A percentile compares a stretch with the other conserved stretches of the same genome.
These are phyloP conservation scores for Vulpes ferrilata DNA, from an alignment of 2,113 vertebrate species.

Conservation along the genomic window DNA sequence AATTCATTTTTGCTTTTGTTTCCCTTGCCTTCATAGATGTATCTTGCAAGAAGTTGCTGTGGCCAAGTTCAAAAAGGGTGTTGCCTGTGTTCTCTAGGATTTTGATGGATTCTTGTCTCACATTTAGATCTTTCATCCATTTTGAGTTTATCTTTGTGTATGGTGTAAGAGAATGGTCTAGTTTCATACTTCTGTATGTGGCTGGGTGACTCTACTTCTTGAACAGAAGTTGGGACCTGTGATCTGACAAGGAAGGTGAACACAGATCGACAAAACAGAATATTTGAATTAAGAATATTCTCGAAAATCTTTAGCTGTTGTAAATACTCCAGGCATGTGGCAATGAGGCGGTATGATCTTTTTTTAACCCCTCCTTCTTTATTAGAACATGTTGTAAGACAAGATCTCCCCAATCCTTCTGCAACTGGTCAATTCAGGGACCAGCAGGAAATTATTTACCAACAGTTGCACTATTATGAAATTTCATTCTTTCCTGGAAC, in stretches of 20 bases:
- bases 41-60: too few species aligned
- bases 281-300: not conserved
- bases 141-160: too few species aligned
- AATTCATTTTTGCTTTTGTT: too few species aligned
- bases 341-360: not conserved
- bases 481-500: constrained; percentile 20
- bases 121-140: too few species aligned
- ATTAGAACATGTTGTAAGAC: not conserved
- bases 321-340: not conserved
- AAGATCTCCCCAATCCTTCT: not conserved
- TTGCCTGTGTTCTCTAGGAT: too few species aligned
- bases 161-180: too few species aligned
- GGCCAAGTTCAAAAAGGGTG: too few species aligned
- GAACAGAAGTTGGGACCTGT: not conserved
- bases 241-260: not conserved
- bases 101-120: too few species aligned
- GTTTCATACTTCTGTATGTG: too few species aligned
- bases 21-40: too few species aligned
- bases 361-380: constrained; percentile 2
- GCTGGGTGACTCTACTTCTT: not conserved
- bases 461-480: not conserved
- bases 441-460: constrained; percentile 47
- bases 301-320: not conserved
- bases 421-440: not conserved
- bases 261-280: not conserved